Conservation (phyloP, 2,113 vertebrate genomes). For the Chamaea fasciata region DNA sequence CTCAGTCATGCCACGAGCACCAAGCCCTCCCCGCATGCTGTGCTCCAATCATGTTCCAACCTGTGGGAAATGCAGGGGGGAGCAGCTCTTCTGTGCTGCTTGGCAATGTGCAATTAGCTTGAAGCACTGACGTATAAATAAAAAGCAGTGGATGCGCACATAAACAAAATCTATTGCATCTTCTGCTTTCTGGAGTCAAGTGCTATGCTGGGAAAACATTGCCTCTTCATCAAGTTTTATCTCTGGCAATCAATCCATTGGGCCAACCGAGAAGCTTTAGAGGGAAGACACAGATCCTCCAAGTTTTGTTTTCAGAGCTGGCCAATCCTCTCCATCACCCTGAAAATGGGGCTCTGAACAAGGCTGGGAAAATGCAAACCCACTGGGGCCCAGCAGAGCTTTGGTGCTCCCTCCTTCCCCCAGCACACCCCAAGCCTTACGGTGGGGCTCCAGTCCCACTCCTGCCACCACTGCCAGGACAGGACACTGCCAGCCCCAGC, state of each 20-base stretch:
- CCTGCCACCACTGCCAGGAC: neutral
- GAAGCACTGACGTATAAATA: neutral
- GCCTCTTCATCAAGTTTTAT: conserved; percentile 39
- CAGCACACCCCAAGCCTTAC: neutral
- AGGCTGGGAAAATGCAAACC: neutral
- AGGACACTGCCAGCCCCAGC: accelerated
- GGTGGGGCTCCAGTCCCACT: too few relatives aligned
- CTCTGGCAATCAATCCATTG: conserved; percentile 18
- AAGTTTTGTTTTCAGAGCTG: neutral
- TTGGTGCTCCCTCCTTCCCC: neutral
- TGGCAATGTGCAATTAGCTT: neutral
- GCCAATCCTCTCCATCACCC: neutral
- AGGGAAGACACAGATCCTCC: neutral
- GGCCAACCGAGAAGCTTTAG: neutral
- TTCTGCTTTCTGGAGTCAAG: conserved; percentile 13
- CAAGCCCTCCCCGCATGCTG: accelerated
- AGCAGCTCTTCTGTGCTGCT: neutral
- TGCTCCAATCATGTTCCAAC: accelerated
- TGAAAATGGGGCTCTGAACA: neutral
- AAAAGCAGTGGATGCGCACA: neutral
- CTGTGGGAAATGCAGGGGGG: neutral
- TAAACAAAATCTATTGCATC: conserved; percentile 45
- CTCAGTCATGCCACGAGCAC: neutral
- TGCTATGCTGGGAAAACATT: neutral
- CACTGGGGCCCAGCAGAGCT: neutral